phyloP scores from a whole-genome alignment of 2,888 invertebrate genomes.

The Saturnia japonica region DNA sequence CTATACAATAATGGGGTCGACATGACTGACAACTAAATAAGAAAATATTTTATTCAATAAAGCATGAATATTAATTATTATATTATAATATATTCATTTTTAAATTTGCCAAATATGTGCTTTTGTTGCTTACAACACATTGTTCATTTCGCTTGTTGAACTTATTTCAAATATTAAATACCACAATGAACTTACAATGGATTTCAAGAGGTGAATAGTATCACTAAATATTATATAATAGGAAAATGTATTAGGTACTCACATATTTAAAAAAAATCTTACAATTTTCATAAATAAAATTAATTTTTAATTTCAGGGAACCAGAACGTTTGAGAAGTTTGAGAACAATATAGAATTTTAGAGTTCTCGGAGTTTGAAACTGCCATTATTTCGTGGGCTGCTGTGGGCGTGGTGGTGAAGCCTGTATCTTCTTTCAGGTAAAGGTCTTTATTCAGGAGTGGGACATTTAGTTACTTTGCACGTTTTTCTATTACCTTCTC shows the following conservation, averaged over 20 bases:
- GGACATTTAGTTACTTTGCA: no score
- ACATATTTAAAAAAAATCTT: no score
- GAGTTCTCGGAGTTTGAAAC: no score
- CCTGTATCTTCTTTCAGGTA: no score
- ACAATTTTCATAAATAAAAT: no score
- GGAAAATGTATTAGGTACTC: background rate
- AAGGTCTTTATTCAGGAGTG: no score
- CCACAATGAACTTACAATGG: background rate
- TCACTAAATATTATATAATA: background rate
- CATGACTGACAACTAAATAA: slow-evolving; percentile 74
- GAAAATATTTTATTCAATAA: slow-evolving; percentile 60
- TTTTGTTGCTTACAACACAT: slow-evolving; percentile 48
- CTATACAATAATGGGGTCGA: slow-evolving; percentile 9
- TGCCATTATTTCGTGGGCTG: no score
- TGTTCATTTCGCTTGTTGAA: slow-evolving; percentile 37
- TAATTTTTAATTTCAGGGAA: no score
- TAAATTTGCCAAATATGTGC: slow-evolving; percentile 43
- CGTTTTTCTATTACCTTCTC: no score
- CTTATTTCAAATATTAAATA: slow-evolving; percentile 23
- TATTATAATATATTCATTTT: slow-evolving; percentile 55
- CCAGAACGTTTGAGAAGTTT: no score
- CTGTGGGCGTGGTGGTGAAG: no score
- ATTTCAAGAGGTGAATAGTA: background rate
- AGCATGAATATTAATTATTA: slow-evolving; percentile 75
- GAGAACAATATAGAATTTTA: no score